Conservation (phyloP, 2,797 vertebrate species). For the Australoheros facetus region DNA sequence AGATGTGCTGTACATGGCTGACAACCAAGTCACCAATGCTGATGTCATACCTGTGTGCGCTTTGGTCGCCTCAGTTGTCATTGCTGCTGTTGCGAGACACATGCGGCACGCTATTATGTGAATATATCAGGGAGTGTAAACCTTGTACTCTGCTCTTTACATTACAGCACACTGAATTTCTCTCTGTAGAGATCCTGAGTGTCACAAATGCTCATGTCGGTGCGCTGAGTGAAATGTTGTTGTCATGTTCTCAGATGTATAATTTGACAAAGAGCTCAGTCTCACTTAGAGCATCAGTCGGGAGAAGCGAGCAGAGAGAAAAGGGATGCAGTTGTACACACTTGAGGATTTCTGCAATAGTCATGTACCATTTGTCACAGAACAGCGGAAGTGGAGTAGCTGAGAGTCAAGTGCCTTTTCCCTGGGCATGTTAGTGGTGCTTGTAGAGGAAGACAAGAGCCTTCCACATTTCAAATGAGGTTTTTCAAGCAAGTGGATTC, state of each 20-base stretch:
- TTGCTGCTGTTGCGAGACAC: background rate
- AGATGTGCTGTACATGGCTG: constrained; percentile 48
- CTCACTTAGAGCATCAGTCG: constrained; percentile 12
- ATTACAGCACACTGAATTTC: constrained; percentile 14
- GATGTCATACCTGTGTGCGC: constrained; percentile 50
- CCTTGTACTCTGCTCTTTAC: constrained; percentile 21
- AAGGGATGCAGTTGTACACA: background rate
- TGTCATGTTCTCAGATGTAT: constrained; percentile 36
- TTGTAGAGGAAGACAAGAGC: background rate
- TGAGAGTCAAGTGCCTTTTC: constrained; percentile 29
- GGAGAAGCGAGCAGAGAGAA: background rate
- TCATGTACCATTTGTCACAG: constrained; percentile 38
- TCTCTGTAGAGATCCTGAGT: constrained; percentile 6
- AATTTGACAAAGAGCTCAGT: constrained; percentile 30
- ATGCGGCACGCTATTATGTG: background rate
- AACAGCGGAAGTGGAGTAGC: constrained; percentile 31
- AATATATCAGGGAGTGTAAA: constrained; percentile 27
- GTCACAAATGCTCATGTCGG: constrained; percentile 11
- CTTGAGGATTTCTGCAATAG: constrained; percentile 21
- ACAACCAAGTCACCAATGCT: constrained; percentile 33
- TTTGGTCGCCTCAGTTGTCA: constrained; percentile 15
- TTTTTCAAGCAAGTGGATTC: background rate
- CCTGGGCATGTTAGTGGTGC: constrained; percentile 15
- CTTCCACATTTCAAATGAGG: background rate
- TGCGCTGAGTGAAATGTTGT: constrained; percentile 4